Evolutionary conservation across 2,113 vertebrate species (phyloP).

Genomic region (Seriola aureovittata): DNA sequence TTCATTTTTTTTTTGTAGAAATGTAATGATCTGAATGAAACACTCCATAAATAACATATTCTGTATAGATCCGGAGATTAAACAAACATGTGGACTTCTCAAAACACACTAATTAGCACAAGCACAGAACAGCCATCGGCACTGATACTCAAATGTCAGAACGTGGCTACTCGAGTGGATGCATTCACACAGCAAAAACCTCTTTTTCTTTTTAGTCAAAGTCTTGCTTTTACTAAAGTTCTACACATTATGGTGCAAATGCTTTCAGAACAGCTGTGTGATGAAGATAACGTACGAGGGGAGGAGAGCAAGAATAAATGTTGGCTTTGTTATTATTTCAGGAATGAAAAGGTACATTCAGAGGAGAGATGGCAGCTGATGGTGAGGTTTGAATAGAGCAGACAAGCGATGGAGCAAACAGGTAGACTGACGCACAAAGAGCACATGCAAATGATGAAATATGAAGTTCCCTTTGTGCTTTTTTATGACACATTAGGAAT

Average conservation of each 20-base stretch:
- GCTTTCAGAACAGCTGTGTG: not conserved
- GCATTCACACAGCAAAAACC: not conserved
- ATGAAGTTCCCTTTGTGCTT: not conserved
- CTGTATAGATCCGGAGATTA: too few relatives aligned
- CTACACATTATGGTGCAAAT: not conserved
- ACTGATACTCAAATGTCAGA: too few relatives aligned
- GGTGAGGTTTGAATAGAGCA: slow-evolving; percentile 1
- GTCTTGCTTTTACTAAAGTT: not conserved
- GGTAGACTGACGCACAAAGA: not conserved
- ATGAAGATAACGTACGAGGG: not conserved
- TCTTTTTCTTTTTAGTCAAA: not conserved
- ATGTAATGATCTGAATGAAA: too few relatives aligned
- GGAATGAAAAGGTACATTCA: not conserved
- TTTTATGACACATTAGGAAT: not conserved
- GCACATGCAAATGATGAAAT: not conserved
- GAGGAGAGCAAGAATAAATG: not conserved
- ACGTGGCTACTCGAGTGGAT: not conserved
- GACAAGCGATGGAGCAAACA: not conserved
- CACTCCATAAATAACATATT: too few relatives aligned
- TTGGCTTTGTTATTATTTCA: slow-evolving; percentile 1
- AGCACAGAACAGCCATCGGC: not conserved
- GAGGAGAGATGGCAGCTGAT: not conserved
- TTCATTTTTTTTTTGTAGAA: too few relatives aligned
- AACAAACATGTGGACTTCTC: not conserved
- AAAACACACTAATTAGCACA: not conserved